Evolutionary conservation across 2,113 vertebrate genomes (phyloP), one percentile per base, ranked within the genome.

Genomic region (Thermophis baileyi): DNA sequence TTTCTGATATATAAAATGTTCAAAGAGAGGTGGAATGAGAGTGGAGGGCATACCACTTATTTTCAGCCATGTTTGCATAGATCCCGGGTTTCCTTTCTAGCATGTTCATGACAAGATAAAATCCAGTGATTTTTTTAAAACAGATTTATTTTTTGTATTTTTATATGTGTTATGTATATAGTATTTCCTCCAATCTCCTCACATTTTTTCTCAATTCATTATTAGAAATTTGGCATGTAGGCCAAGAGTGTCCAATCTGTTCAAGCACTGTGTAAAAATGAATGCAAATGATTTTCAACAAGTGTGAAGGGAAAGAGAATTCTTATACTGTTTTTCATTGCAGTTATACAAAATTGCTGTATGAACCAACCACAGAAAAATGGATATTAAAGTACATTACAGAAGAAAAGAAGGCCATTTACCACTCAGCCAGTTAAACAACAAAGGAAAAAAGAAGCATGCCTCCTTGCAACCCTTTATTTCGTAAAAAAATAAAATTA

Each of bases 401-500:
- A 60, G 22, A 86, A 55, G 10, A 35, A 74, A 40, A 74, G 25
- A 46, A 90, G 4, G 24, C 25, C 2, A 24, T 47, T n/a, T 87
- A 49, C n/a, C 86, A 6, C 46, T 50, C 46, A 50, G 44, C 16
- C 2, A 69, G n/a, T 20, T 74, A 44, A 14, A 44, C 0, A 53
- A n/a, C 25, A 0, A 49, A 40, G 16, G 11, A 35, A 16, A 9
- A 90, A 25, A 16, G 85, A 9, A 18, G 22, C 10, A 22, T 49
- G 44, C 27, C 18, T 49, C 30, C 20, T 63, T 63, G 49, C 24
- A 18, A 8, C 47, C 30, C 30, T 30, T 47, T 74, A 47, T 27
- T 60, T 60, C 24, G 0, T 4, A 18, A 47, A 18, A 18, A 30
- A 85, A 51, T 60, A 20, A 49, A 0, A 49, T 0, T 3, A 27